Percentiles rank a stretch among this genome's conserved stretches.
phyloP scores from a whole-genome alignment of 2,113 vertebrate genomes.

The Phylloscopus trochilus region DNA sequence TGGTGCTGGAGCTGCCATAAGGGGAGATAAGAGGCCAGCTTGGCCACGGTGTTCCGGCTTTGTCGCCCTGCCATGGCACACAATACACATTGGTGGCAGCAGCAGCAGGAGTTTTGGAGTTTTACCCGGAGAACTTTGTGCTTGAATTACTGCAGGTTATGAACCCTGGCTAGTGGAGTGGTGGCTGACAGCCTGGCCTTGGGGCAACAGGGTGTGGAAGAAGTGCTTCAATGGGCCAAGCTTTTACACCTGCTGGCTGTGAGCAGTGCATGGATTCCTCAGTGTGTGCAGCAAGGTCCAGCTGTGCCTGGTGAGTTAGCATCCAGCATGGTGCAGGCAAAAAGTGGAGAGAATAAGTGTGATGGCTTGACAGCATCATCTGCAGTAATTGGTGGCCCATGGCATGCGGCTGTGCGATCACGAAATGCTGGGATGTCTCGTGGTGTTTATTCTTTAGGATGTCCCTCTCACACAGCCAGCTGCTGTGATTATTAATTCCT shows the following conservation, averaged over 20 bases:
- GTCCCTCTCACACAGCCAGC: conserved; percentile 16
- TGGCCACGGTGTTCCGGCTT: fast-evolving
- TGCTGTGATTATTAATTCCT: conserved; percentile 55
- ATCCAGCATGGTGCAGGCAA: background rate
- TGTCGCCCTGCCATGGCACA: fast-evolving
- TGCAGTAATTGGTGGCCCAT: fast-evolving
- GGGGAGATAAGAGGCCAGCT: background rate
- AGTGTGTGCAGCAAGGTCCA: background rate
- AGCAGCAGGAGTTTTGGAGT: background rate
- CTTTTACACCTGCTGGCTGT: background rate
- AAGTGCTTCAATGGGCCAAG: fast-evolving
- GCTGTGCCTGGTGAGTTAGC: fast-evolving
- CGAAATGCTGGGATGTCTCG: background rate
- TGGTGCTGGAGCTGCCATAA: background rate
- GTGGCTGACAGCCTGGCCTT: background rate
- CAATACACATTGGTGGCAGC: fast-evolving
- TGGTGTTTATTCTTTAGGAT: conserved; percentile 13
- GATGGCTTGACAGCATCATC: background rate
- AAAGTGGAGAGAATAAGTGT: background rate
- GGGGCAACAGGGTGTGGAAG: background rate
- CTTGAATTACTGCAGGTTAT: background rate
- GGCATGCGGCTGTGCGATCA: background rate
- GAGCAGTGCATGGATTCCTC: fast-evolving
- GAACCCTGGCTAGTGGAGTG: fast-evolving
- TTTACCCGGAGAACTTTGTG: background rate